Evolutionary conservation across 2,797 vertebrate species (phyloP), one percentile per base, ranked within the genome.

Genomic region (Neosilurus hyrtlii): DNA sequence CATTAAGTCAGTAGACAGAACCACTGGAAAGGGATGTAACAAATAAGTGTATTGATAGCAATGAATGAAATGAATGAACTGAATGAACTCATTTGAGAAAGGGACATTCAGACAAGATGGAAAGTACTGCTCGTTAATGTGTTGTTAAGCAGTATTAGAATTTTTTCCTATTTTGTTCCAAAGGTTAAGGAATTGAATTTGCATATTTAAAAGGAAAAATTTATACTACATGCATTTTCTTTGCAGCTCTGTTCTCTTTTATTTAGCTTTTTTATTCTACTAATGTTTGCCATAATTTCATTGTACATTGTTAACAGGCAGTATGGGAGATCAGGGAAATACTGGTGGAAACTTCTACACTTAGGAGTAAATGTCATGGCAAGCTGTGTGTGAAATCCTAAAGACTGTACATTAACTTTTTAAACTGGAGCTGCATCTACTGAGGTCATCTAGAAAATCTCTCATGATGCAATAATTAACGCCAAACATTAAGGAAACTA

Each of bases 131-230:
- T 70, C 24, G 74, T 62, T 70, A 73, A 61, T 56, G 4, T 61
- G 20, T 52, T 16, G 9, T 82, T 66, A 49, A 18, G 9, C 18
- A 78, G 51, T 65, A 68, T 76, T 67, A 57, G 49, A 51, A 30
- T 35, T 57, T 75, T 57, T 43, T 7, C 57, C 67, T 30, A 59
- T 72, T 73, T 84, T 9, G 70, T 52, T 67, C 26, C 52, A 84
- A 80, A 81, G 83, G 84, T 73, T 80, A 63, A 52, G 61, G 61
- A 71, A 63, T 65, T 80, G 26, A 1, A 86, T 81, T 81, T 70
- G 26, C 79, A 83, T 78, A 62, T 81, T 80, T n/a, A 79, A 73
- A 72, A 57, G 9, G 73, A 51, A 67, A 78, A 65, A 81, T 61
- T 30, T 15, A 65, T 49, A 49, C 15, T 37, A 51, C 68, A 52